phyloP scores from a whole-genome alignment of 2,888 invertebrate genomes.

The Serrognathus titanus region DNA sequence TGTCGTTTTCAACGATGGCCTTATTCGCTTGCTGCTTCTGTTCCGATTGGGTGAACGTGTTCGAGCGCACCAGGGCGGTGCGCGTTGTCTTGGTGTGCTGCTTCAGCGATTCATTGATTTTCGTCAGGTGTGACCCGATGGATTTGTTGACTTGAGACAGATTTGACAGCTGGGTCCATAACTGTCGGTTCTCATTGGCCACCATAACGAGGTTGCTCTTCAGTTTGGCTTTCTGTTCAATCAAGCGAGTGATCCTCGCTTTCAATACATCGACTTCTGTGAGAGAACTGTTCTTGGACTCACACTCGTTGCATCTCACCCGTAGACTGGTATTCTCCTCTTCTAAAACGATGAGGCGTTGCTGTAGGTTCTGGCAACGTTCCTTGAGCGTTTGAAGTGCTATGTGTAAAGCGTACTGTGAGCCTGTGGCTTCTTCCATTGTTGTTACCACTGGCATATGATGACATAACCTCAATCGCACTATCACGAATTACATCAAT shows the following conservation, averaged over 20 bases:
- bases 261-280: conserved; percentile 54
- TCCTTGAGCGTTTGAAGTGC: conserved; percentile 81
- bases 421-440: conserved; percentile 42
- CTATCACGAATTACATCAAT: neutral
- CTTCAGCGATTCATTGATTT: conserved; percentile 53
- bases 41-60: conserved; percentile 68
- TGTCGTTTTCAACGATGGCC: conserved; percentile 49
- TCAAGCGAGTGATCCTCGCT: conserved; percentile 65
- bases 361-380: conserved; percentile 72
- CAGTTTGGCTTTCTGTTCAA: conserved; percentile 72
- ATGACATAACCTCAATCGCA: neutral
- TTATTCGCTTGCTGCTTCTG: conserved; percentile 55
- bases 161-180: conserved; percentile 71
- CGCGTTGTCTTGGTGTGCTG: conserved; percentile 42
- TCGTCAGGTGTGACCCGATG: conserved; percentile 52
- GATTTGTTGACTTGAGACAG: conserved; percentile 59
- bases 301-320: conserved; percentile 40
- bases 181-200: conserved; percentile 73
- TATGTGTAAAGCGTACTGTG: conserved; percentile 64
- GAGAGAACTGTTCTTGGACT: conserved; percentile 26
- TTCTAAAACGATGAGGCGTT: conserved; percentile 66
- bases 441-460: neutral
- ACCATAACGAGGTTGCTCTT: conserved; percentile 78
- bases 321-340: conserved; percentile 70
- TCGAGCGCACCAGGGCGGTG: conserved; percentile 54